These are phyloP conservation scores for Bombus sylvicola DNA, from an alignment of 1,140 invertebrate species.

Conservation along the genomic window DNA sequence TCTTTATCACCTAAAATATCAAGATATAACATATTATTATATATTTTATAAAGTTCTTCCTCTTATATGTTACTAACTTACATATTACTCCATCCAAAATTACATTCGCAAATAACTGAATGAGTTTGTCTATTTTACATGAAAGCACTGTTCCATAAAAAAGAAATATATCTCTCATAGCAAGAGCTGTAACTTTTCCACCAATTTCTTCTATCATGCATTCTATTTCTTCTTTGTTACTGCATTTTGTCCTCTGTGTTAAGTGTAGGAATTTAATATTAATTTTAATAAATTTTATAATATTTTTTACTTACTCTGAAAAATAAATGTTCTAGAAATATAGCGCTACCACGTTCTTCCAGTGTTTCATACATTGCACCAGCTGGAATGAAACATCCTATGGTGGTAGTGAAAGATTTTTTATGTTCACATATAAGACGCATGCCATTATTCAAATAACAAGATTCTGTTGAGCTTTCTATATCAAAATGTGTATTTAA, in stretches of 20 bases:
- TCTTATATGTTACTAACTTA: constrained; percentile 23
- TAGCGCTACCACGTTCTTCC: constrained; percentile 60
- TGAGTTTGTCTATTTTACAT: constrained; percentile 47
- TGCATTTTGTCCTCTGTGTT: constrained; percentile 56
- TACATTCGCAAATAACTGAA: constrained; percentile 63
- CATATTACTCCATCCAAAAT: constrained; percentile 63
- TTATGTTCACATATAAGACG: constrained; percentile 60
- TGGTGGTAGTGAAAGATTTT: constrained; percentile 48
- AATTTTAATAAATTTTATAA: not conserved
- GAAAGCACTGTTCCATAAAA: constrained; percentile 67
- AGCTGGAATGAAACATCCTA: constrained; percentile 63
- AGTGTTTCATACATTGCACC: constrained; percentile 61
- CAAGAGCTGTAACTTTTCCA: constrained; percentile 57
- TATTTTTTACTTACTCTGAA: constrained; percentile 53
- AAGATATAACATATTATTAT: constrained; percentile 4
- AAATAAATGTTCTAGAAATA: constrained; percentile 66
- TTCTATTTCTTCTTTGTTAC: constrained; percentile 47
- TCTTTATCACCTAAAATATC: constrained; percentile 56
- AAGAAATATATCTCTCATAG: constrained; percentile 67
- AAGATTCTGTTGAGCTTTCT: constrained; percentile 43
- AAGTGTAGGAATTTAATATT: not conserved
- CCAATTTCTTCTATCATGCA: constrained; percentile 59
- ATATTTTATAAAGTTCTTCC: not conserved
- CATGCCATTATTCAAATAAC: constrained; percentile 55
- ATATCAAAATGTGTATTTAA: not conserved